Evolutionary conservation across 2,797 vertebrate genomes (phyloP).

Genomic region (Onychomys leucogaster): DNA sequence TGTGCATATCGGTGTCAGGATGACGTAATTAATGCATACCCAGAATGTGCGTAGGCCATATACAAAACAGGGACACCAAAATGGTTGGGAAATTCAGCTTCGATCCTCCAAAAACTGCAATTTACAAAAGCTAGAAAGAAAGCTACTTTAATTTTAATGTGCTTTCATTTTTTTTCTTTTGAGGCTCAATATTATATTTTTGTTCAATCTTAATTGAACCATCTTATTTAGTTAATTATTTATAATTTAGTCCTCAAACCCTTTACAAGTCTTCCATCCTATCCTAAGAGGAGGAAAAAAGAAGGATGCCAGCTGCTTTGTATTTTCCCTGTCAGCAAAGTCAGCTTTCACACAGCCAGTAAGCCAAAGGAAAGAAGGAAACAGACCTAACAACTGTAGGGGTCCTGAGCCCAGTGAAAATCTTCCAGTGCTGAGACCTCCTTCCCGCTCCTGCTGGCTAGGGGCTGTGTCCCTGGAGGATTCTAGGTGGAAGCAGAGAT

Average conservation of each 20-base stretch:
- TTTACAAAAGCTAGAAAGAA: neutral
- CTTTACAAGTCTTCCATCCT: neutral
- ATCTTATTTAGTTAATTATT: neutral
- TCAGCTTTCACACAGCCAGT: neutral
- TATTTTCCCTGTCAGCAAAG: neutral
- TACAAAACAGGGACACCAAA: neutral
- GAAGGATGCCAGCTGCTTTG: neutral
- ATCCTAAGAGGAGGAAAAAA: too few relatives aligned
- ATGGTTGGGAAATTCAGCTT: neutral
- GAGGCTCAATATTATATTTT: neutral
- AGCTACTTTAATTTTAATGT: slow-evolving; percentile 15
- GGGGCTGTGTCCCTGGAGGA: slow-evolving; percentile 30
- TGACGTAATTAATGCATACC: neutral
- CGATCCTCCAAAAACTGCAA: neutral
- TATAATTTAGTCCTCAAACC: neutral
- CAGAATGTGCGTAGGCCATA: neutral
- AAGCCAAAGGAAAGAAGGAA: neutral
- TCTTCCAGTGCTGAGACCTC: neutral
- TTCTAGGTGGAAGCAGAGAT: slow-evolving; percentile 50
- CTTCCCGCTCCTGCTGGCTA: neutral
- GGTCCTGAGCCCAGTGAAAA: neutral
- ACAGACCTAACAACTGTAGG: neutral
- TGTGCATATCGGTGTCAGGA: neutral
- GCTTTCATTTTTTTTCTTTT: neutral
- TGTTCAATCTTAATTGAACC: neutral